Percentiles rank a stretch among this genome's conserved stretches.
Evolutionary conservation across 2,888 invertebrate genomes (phyloP).

Genomic region (Zaprionus lineosus): DNA sequence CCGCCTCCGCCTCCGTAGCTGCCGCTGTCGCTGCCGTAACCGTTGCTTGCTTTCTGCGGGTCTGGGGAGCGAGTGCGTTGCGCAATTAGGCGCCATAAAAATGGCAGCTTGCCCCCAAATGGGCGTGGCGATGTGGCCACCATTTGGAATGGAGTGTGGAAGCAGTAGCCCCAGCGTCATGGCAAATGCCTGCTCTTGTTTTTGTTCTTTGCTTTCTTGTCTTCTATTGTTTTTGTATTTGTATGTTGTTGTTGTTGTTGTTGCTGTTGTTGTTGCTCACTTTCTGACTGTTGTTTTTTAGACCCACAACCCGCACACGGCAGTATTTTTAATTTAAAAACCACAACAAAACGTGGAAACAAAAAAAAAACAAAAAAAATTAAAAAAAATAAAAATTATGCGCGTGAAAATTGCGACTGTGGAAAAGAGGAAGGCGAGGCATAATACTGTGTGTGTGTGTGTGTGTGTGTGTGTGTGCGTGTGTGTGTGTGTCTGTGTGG

Average conservation of each 20-base stretch:
- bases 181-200: constrained; percentile 8
- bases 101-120: constrained; percentile 56
- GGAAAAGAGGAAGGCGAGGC: background rate
- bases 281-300: constrained; percentile 24
- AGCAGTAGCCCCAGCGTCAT: constrained; percentile 27
- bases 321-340: constrained; percentile 73
- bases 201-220: constrained; percentile 65
- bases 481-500: constrained; percentile 5
- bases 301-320: constrained; percentile 56
- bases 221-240: constrained; percentile 46
- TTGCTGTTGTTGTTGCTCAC: constrained; percentile 13
- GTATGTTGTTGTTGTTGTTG: constrained; percentile 17
- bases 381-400: constrained; percentile 30
- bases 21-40: too few relatives aligned
- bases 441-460: constrained; percentile 8
- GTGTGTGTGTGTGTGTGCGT: background rate
- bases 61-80: constrained; percentile 29
- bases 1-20: too few relatives aligned
- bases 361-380: constrained; percentile 20
- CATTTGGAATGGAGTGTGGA: constrained; percentile 1
- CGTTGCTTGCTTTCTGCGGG: constrained; percentile 20
- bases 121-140: constrained; percentile 43
- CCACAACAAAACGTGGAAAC: constrained; percentile 57
- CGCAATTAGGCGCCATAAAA: constrained; percentile 80
- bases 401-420: constrained; percentile 47